Evolutionary conservation across 2,888 invertebrate species (phyloP), one percentile per base, ranked within the genome.

Genomic region (Cephus pulcher): DNA sequence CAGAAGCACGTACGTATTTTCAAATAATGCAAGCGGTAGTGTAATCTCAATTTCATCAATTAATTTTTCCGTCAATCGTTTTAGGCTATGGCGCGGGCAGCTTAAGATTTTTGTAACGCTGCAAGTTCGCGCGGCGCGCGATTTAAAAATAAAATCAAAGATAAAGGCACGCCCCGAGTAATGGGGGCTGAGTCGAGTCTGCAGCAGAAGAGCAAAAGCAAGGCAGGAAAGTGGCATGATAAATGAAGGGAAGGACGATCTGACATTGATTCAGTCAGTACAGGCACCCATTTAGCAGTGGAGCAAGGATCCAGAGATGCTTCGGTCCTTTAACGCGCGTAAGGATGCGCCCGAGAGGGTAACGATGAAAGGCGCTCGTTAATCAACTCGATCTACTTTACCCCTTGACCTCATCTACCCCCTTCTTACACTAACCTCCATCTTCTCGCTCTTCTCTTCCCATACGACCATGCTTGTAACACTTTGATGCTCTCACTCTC

Each of bases 261-360:
- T 86, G 85, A 86, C 85, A 80, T 83, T 83, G 82, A 85, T 86
- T 84, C 84, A 83, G 83, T 84, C 84, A 83, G 81, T 83, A 83
- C 82, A 85, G 83, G 76, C 76, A 73, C 75, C 78, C 78, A 76
- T 78, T 78, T 78, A 78, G 76, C 75, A 71, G 35, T 37, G 75
- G 40, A 35, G 56, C 78, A 73, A 77, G 82, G 78, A 85, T 85
- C 80, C 77, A 78, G 80, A 80, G 78, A 83, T 78, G 78, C 81
- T 68, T 78, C 74, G 74, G 76, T 79, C 83, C 84, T 83, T 85
- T 82, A 83, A 83, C 81, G 78, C 80, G 80, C 82, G 81, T 80
- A 82, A 82, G 76, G 79, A 81, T 81, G 81, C 79, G 79, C 82
- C 79, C 79, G 79, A 78, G 79, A 76, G 80, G 79, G 82, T 85